Percentiles rank a stretch among this genome's conserved stretches.
Conservation (phyloP, 2,888 invertebrate species). For the Drosophila austrosaltans region DNA sequence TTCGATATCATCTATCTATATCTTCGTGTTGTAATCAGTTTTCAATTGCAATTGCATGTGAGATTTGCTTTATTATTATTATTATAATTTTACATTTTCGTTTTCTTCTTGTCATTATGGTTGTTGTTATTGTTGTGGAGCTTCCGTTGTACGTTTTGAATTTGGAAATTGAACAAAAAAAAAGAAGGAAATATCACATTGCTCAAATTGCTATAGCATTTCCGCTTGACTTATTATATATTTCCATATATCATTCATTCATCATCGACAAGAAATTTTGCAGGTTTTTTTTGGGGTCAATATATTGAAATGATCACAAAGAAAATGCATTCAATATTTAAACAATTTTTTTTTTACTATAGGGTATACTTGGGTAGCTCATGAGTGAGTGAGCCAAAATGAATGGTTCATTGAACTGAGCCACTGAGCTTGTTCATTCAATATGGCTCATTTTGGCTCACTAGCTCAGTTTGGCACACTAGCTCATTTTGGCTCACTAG, state of each 20-base stretch:
- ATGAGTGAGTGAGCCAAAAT: no score
- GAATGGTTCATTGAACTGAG: no score
- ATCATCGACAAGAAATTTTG: background rate
- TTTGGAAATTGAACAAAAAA: conserved; percentile 1
- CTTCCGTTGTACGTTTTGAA: conserved; percentile 7
- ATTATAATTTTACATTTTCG: conserved; percentile 22
- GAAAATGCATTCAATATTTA: background rate
- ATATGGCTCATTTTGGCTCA: no score
- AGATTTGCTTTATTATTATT: conserved; percentile 47
- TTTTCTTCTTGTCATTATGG: conserved; percentile 7
- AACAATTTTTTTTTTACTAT: background rate
- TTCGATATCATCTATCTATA: background rate
- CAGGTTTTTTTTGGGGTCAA: background rate
- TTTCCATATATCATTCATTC: conserved; percentile 1
- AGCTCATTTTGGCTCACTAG: no score
- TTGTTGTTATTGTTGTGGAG: conserved; percentile 2
- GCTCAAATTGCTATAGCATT: conserved; percentile 3
- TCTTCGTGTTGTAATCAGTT: conserved; percentile 25
- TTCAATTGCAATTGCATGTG: conserved; percentile 63
- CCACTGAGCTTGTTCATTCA: no score
- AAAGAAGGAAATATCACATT: conserved; percentile 12
- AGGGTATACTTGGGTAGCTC: background rate
- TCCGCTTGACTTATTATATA: background rate
- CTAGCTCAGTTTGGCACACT: no score
- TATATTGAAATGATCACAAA: background rate